These are phyloP conservation scores for Miniopterus natalensis DNA, from an alignment of 2,113 vertebrate genomes.

Conservation along the genomic window DNA sequence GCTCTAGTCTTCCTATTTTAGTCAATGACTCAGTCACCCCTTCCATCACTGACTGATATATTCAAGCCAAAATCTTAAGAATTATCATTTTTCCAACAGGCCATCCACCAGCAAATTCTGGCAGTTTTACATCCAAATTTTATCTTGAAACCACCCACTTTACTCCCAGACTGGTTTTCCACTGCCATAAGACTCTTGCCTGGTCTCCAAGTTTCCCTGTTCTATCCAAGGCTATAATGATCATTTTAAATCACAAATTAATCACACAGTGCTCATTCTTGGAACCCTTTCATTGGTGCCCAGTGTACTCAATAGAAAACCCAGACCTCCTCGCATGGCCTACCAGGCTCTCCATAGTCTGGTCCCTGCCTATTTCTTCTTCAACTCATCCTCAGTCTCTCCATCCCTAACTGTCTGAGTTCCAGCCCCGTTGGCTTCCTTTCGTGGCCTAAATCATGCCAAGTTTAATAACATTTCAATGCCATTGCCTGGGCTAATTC, in stretches of 20 bases:
- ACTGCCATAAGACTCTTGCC: not conserved
- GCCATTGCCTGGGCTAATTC: not conserved
- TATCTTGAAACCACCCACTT: not conserved
- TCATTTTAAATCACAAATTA: not conserved
- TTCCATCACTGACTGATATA: too few species aligned
- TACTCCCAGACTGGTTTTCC: not conserved
- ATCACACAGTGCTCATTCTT: not conserved
- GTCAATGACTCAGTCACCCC: not conserved
- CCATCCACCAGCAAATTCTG: not conserved
- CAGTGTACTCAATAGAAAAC: accelerated
- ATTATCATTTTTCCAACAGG: not conserved
- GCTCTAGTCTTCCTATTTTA: not conserved
- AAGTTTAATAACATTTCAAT: not conserved
- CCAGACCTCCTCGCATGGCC: too few species aligned
- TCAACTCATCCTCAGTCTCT: not conserved
- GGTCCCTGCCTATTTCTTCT: not conserved
- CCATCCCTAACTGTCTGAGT: not conserved
- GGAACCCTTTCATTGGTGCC: not conserved
- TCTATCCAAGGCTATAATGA: not conserved
- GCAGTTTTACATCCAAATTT: not conserved
- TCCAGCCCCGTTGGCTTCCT: not conserved
- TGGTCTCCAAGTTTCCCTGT: not conserved
- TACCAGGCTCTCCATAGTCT: not conserved
- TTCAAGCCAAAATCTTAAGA: not conserved
- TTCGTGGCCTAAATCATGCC: not conserved